A percentile compares a stretch with the other conserved stretches of the same genome.
Conservation (phyloP, 2,113 vertebrate genomes). For the Narcine bancroftii region DNA sequence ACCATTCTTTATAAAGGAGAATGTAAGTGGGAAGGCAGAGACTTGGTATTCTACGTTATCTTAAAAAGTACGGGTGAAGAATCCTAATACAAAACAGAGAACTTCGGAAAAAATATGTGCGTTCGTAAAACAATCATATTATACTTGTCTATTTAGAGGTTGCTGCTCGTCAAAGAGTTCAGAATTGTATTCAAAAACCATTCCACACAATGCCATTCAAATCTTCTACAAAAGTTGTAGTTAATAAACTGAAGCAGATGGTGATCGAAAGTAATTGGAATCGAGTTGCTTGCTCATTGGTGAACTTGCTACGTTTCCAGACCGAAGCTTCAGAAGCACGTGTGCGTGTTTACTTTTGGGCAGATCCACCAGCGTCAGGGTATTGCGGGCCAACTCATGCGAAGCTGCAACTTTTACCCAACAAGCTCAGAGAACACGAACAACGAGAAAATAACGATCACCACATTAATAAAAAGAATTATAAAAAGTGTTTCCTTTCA, state of each 20-base stretch:
- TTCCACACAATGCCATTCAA: not conserved
- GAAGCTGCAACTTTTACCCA: not conserved
- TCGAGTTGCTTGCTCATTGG: not conserved
- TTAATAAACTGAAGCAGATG: not conserved
- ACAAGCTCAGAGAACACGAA: not conserved
- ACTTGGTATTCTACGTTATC: not conserved
- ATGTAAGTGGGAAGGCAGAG: not conserved
- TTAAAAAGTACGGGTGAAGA: not conserved
- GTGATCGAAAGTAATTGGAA: not conserved
- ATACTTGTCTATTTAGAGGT: not conserved
- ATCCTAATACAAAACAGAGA: not conserved
- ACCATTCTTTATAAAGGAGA: not conserved
- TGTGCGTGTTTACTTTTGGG: slow-evolving; percentile 35
- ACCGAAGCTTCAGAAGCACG: slow-evolving; percentile 27
- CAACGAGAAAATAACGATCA: not conserved
- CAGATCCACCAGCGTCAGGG: not conserved
- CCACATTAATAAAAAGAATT: not conserved
- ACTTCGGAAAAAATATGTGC: not conserved
- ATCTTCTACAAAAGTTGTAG: not conserved
- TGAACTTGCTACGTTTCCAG: slow-evolving; percentile 8
- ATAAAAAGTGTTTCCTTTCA: not conserved
- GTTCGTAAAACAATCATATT: no score
- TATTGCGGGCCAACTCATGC: not conserved
- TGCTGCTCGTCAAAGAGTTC: not conserved
- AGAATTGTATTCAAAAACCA: not conserved